Evolutionary conservation across 2,113 vertebrate species (phyloP).

Genomic region (Pseudois nayaur): DNA sequence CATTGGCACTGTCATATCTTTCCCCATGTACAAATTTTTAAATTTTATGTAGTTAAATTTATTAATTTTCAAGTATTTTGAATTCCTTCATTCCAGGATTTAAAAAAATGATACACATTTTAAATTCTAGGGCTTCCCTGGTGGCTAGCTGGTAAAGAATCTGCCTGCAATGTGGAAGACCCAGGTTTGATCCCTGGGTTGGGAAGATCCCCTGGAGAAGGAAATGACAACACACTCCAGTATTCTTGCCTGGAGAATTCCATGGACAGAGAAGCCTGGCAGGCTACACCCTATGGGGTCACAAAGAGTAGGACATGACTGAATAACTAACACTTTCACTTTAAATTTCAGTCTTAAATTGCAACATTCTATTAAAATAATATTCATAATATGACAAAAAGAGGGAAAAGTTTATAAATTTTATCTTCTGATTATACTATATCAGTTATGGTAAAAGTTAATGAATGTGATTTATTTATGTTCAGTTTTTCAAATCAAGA

Average conservation of each 20-base stretch:
- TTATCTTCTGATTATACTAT: background rate
- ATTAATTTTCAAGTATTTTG: conserved; percentile 22
- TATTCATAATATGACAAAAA: background rate
- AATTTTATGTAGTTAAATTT: background rate
- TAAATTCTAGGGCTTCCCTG: background rate
- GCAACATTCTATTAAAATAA: background rate
- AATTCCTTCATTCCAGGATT: background rate
- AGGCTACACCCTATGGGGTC: background rate
- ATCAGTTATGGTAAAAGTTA: background rate
- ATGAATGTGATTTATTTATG: background rate
- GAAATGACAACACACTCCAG: background rate
- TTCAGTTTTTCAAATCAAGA: conserved; percentile 7
- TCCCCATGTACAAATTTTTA: background rate
- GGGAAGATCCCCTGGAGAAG: background rate
- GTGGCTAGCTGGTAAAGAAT: background rate
- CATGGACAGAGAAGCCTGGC: background rate
- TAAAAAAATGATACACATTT: background rate
- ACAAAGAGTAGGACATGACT: background rate
- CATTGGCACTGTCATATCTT: background rate
- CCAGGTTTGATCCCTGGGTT: background rate
- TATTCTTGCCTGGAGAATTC: background rate
- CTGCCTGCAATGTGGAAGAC: background rate
- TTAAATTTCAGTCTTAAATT: background rate
- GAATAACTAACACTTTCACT: background rate
- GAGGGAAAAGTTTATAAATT: background rate